A percentile compares a stretch with the other conserved stretches of the same genome.
Evolutionary conservation across 2,888 invertebrate genomes (phyloP).

Genomic region (Lamellibrachia satsuma): DNA sequence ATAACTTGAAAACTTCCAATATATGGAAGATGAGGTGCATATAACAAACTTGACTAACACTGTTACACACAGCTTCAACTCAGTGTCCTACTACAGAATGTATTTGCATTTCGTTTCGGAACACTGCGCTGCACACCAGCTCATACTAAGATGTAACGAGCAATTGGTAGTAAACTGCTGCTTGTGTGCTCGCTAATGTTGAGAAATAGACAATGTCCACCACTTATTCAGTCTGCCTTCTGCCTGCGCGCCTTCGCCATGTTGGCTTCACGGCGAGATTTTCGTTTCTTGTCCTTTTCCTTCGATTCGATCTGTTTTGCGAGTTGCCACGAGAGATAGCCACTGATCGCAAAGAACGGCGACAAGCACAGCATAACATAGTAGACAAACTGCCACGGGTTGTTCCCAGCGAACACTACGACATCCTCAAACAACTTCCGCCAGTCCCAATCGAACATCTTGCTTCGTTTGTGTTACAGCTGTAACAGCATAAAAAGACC

Average conservation of each 20-base stretch:
- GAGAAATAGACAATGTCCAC: background rate
- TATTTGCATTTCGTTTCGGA: background rate
- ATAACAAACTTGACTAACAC: background rate
- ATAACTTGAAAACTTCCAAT: background rate
- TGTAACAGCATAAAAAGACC: background rate
- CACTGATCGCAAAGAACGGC: conserved; percentile 69
- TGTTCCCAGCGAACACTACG: conserved; percentile 62
- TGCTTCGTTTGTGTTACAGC: background rate
- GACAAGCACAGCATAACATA: conserved; percentile 68
- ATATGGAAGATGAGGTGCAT: background rate
- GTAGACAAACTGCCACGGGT: conserved; percentile 68
- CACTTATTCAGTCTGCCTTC: conserved; percentile 37
- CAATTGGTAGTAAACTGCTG: background rate
- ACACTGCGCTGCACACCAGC: background rate
- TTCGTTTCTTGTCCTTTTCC: conserved; percentile 67
- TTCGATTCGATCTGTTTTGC: conserved; percentile 69
- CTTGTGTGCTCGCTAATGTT: background rate
- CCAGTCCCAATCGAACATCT: conserved; percentile 52
- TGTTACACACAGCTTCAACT: background rate
- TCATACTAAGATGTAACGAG: background rate
- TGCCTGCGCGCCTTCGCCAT: conserved; percentile 60
- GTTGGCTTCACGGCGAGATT: conserved; percentile 65
- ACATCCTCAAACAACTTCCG: conserved; percentile 51
- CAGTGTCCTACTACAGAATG: background rate
- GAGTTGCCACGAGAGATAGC: conserved; percentile 69